phyloP scores from a whole-genome alignment of 35 echinoderm and acorn worm species.

The Amphiura filiformis region DNA sequence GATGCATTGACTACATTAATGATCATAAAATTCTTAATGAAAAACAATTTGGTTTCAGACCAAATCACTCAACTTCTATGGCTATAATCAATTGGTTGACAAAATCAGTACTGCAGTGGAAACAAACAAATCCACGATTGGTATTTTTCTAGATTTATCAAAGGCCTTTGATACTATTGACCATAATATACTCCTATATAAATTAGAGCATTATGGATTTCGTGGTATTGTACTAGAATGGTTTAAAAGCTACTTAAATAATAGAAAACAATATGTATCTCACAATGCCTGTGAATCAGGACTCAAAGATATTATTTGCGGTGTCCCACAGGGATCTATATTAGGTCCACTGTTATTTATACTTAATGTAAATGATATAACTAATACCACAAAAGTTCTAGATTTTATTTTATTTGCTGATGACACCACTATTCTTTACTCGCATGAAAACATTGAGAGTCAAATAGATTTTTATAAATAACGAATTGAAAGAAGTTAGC shows the following conservation, averaged over 20 bases:
- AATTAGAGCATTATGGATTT: slow-evolving; percentile 55
- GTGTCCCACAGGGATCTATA: slow-evolving; percentile 29
- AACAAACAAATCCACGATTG: no score
- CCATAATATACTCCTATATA: slow-evolving; percentile 48
- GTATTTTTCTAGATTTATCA: slow-evolving; percentile 40
- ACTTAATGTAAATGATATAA: slow-evolving; percentile 20
- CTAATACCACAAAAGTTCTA: background rate
- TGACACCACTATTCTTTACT: background rate
- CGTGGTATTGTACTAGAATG: slow-evolving; percentile 44
- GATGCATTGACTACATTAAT: background rate
- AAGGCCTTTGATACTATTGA: slow-evolving; percentile 65
- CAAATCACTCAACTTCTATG: no score
- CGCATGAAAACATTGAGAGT: slow-evolving; percentile 16
- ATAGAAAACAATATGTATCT: slow-evolving; percentile 40
- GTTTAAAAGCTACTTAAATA: slow-evolving; percentile 50
- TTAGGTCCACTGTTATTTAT: slow-evolving; percentile 30
- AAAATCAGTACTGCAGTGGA: no score
- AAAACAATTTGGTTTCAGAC: no score
- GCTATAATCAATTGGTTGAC: background rate
- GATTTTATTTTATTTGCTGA: slow-evolving; percentile 1
- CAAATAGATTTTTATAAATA: background rate
- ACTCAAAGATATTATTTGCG: slow-evolving; percentile 10
- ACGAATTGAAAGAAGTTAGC: slow-evolving; percentile 1
- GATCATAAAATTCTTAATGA: no score
- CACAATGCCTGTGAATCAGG: background rate